phyloP scores from a whole-genome alignment of 1,140 invertebrate genomes.

The Fopius arisanus region DNA sequence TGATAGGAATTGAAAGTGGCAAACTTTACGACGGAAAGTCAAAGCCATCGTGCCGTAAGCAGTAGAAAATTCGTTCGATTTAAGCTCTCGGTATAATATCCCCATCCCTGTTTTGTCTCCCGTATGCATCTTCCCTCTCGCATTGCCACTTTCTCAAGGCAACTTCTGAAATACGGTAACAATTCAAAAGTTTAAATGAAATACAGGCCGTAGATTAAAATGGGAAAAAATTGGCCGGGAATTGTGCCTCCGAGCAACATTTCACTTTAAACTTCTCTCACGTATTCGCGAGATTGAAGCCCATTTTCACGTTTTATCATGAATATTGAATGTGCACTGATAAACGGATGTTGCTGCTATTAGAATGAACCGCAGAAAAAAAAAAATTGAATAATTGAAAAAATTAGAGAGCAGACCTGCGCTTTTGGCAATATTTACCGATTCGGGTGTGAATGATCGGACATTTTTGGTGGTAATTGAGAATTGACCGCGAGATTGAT shows the following conservation, averaged over 20 bases:
- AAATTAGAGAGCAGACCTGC: neutral
- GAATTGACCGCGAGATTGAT: neutral
- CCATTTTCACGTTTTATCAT: too few species aligned
- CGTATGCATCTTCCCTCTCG: neutral
- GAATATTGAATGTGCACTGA: neutral
- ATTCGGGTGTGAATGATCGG: too few species aligned
- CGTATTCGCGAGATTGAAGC: too few species aligned
- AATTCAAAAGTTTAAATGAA: neutral
- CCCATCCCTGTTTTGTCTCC: neutral
- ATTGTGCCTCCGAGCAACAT: neutral
- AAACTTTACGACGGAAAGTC: conserved; percentile 27
- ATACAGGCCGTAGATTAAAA: neutral
- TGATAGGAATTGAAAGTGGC: conserved; percentile 23
- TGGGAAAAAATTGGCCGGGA: neutral
- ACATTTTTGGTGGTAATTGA: neutral
- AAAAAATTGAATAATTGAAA: too few species aligned
- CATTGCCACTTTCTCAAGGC: neutral
- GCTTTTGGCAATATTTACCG: too few species aligned
- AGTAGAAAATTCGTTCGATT: neutral
- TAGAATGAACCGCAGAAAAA: too few species aligned
- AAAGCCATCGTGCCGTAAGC: neutral
- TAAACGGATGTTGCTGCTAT: too few species aligned
- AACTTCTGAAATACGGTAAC: neutral
- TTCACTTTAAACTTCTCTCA: neutral
- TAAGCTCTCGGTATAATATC: neutral